Base-by-base conservation (phyloP, 2,797 vertebrate species). In the Luscinia luscinia region DNA sequence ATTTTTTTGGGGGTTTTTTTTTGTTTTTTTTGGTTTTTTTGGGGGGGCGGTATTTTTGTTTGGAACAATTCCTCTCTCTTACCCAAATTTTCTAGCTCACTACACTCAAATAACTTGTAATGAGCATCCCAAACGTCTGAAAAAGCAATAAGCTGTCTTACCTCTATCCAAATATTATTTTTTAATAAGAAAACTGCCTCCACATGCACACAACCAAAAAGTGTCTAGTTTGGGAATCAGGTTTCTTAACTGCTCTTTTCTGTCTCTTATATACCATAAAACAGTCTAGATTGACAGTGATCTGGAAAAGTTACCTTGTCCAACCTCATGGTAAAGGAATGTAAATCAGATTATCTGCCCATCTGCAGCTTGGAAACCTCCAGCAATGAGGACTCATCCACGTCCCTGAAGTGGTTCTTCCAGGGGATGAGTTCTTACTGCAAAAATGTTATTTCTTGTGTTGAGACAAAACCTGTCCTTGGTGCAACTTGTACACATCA, bases 221-320 rank as follows among this genome's bases (percentile, higher is more conserved):
- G 1, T 1, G 3, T 41, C 46, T 48, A 3, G 15, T 77, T 51
- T 54, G 8, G 7, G 6, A 61, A 48, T 36, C 9, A 36, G 2
- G 19, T 82, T 79, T 66, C 34, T 58, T 69, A 43, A 38, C 2
- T 12, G 3, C 1, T 19, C 9, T 59, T 54, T 73, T 51, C 12
- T 28, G 3, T 46, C 7, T 52, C 17, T 52, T 38, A 27, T 28
- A 68, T 63, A 20, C 24, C 9, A 55, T 23, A 40, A 26, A 80
- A n/a, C 9, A 54, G 6, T 14, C 10, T 23, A 30, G 4, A 8
- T 18, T 79, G 34, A 18, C 61, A 54, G 5, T 4, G 22, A 58
- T 4, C 1, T 34, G 9, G 24, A 38, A 69, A 78, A 19, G 38
- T 67, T 9, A 43, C 24, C 20, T 43, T 19, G 9, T 51, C 18